Conservation (phyloP, 1,140 invertebrate species). For the Euwallacea fornicatus region DNA sequence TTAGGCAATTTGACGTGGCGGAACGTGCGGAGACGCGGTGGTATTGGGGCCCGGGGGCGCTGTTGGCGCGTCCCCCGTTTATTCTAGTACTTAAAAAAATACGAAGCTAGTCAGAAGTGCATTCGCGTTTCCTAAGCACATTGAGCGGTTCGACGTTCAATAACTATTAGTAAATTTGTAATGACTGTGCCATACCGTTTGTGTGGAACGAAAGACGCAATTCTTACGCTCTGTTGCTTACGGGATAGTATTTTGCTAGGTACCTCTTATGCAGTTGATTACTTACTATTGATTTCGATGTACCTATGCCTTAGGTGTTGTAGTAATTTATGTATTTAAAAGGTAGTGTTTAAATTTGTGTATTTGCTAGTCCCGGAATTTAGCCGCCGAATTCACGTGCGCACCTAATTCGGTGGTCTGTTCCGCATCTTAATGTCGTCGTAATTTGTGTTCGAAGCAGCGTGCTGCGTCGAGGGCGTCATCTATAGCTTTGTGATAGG, state of each 20-base stretch:
- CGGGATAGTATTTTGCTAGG: constrained; percentile 46
- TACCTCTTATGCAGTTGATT: constrained; percentile 10
- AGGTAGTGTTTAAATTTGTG: constrained; percentile 49
- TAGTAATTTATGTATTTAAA: constrained; percentile 45
- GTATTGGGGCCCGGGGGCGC: constrained; percentile 14
- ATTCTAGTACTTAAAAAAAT: constrained; percentile 52
- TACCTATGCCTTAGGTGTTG: constrained; percentile 29
- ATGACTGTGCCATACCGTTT: constrained; percentile 50
- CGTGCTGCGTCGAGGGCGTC: constrained; percentile 38
- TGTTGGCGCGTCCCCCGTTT: constrained; percentile 37
- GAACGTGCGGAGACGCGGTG: constrained; percentile 39
- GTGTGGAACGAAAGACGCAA: constrained; percentile 32
- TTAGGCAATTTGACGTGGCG: constrained; percentile 27
- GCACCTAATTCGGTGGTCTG: constrained; percentile 29
- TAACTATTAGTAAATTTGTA: constrained; percentile 40
- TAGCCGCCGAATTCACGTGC: constrained; percentile 33
- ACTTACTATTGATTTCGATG: constrained; percentile 37
- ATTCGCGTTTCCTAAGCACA: constrained; percentile 51
- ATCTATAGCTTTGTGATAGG: constrained; percentile 42
- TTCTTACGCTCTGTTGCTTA: constrained; percentile 36
- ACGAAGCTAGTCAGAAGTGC: constrained; percentile 55
- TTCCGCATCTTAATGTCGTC: constrained; percentile 39
- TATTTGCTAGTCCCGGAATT: constrained; percentile 50
- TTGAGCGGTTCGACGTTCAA: constrained; percentile 43
- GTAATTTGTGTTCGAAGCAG: constrained; percentile 45